Base-by-base conservation (phyloP, 2,888 invertebrate species). In the Scaptomyza cyrtandrae region DNA sequence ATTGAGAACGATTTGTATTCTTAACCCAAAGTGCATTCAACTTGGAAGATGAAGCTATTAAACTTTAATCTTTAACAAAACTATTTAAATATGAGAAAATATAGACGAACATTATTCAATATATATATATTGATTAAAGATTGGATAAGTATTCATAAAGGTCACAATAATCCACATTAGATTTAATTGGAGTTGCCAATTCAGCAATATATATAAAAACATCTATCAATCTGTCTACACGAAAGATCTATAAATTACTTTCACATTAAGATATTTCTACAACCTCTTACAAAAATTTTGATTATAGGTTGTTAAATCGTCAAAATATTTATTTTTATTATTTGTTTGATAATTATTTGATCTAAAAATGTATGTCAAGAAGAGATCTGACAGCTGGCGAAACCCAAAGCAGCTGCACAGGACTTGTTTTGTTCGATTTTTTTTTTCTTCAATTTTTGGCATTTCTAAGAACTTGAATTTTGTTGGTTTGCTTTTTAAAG, bases 21-120 rank as follows among this genome's bases (percentile, higher is more conserved):
- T 35, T 35, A 37, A 35, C 24, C 11, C 24, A 50, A 65, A 76
- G 75, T 75, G 56, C 71, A 78, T 65, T 78, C 69, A 76, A 75
- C 79, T 76, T 54, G 31, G 14, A 9, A 2, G 19, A 6, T 6
- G 19, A 6, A 35, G n/a, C 31, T 7, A 19, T 10, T 3, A 24
- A 13, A 9, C 39, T 39, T 39, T 39, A 14, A 39, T 14, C 39
- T 3, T 9, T 3, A 14, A 37, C 37, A 37, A 39, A 9, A 39
- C 0, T 0, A 14, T 39, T 39, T 39, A 13, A 35, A 35, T 33
- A 29, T 33, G 33, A 7, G 6, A 0, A 29, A 29, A 29, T 24
- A 3, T 24, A 0, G 24, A 24, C 24, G 24, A 24, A 24, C 3
- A 24, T 24, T 19, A 19, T 19, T 19, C 19, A 19, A 19, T 19